phyloP scores from a whole-genome alignment of 2,113 vertebrate species.

The Abramis brama region DNA sequence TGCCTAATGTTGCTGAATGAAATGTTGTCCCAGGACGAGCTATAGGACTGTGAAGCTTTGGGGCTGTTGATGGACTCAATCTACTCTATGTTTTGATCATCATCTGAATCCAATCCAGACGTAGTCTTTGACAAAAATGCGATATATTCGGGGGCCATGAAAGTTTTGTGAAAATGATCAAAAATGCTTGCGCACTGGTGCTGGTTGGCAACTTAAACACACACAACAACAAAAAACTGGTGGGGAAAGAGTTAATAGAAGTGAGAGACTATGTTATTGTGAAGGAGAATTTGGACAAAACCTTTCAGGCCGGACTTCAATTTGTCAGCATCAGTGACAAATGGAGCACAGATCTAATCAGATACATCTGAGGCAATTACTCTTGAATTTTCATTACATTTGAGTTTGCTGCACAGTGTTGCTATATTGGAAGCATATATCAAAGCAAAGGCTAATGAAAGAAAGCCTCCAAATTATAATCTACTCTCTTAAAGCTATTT shows the following conservation, averaged over 20 bases:
- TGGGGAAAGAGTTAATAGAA: neutral
- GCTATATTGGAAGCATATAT: constrained; percentile 28
- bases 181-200: no score
- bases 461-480: constrained; percentile 32
- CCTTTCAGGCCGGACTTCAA: constrained; percentile 12
- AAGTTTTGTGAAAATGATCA: no score
- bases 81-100: no score
- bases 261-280: neutral
- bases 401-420: constrained; percentile 31
- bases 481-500: constrained; percentile 25
- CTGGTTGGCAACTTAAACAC: no score
- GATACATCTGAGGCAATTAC: constrained; percentile 32
- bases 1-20: no score
- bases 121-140: no score
- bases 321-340: constrained; percentile 31
- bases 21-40: no score
- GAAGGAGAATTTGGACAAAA: neutral
- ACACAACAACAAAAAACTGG: no score
- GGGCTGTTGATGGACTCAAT: no score
- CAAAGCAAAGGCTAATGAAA: constrained; percentile 33
- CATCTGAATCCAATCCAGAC: no score
- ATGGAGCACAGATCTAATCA: constrained; percentile 27
- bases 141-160: no score
- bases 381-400: constrained; percentile 39
- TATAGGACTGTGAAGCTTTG: no score